These are phyloP conservation scores for Corythaixoides concolor DNA, from an alignment of 2,113 vertebrate genomes.

Conservation along the genomic window DNA sequence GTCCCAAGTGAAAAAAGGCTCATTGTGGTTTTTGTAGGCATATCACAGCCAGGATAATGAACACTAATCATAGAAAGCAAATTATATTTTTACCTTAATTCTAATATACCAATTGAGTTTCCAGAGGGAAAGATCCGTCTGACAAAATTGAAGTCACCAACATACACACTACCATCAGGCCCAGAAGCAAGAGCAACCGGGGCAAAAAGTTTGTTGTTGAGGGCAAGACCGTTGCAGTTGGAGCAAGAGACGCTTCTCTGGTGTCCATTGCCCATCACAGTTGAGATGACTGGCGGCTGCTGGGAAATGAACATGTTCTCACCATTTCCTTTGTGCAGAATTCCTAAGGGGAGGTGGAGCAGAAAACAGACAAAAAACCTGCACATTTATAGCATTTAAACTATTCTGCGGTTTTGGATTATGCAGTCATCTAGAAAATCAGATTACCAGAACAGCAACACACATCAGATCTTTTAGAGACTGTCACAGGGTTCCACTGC, in stretches of 20 bases:
- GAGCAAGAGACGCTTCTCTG: slow-evolving; percentile 88
- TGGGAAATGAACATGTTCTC: slow-evolving; percentile 97
- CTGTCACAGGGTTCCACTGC: background rate
- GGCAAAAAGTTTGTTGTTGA: slow-evolving; percentile 93
- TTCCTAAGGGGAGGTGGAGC: slow-evolving; percentile 74
- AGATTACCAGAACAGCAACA: background rate
- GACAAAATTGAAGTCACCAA: slow-evolving; percentile 97
- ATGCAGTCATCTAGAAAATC: background rate
- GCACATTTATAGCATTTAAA: background rate
- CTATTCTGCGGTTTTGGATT: background rate
- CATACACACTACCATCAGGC: slow-evolving; percentile 90
- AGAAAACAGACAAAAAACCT: background rate
- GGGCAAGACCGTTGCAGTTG: slow-evolving; percentile 86
- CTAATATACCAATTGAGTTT: slow-evolving; percentile 88
- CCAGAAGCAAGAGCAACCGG: slow-evolving; percentile 92
- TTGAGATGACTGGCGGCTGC: slow-evolving; percentile 92
- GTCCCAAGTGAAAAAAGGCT: background rate
- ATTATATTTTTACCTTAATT: slow-evolving; percentile 85
- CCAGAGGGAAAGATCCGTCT: slow-evolving; percentile 91
- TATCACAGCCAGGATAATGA: background rate
- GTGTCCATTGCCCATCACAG: slow-evolving; percentile 94
- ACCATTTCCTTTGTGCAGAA: slow-evolving; percentile 97
- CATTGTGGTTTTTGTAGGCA: rapidly evolving
- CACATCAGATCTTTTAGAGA: background rate
- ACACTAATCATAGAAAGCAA: background rate